Base-by-base conservation (phyloP, 2,888 invertebrate species). In the Papilio elwesi region DNA sequence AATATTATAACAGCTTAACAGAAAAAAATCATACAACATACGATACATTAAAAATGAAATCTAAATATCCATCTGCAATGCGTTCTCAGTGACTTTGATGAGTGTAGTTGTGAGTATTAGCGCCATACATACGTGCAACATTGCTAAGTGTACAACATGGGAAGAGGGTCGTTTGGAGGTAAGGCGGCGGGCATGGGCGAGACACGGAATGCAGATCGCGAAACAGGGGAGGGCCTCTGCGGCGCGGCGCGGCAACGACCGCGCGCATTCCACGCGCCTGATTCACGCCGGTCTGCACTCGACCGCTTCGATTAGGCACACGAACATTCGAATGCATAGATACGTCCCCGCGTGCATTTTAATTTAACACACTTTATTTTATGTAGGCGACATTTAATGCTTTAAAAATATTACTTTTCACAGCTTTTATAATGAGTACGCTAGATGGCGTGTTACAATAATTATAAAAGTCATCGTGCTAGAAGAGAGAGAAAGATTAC, bases 191-290 rank as follows among this genome's bases (percentile, higher is more conserved):
- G 43, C 65, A 71, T 36, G 62, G 79, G 82, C 81, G 85, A 86
- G 82, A 83, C 85, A 79, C 76, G 87, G 87, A 80, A 90, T 88
- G 87, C 80, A 77, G 80, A 81, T 83, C 82, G 82, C 83, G 83
- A 79, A 81, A 80, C 83, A 82, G 79, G 84, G 85, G 43, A 62
- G 59, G 59, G 43, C 59, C 59, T 62, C 83, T 78, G 70, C 63
- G 79, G 77, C 38, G 48, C 55, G 53, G 80, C 81, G 82, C 85
- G 84, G 85, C 86, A 86, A 86, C 85, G 85, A 85, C 81, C 86
- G 87, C 79, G 75, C 76, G 74, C 85, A 84, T 85, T 86, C 84
- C 79, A 78, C 68, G 71, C 75, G 79, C 79, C 79, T 85, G 85
- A 86, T 79, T 86, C 86, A 86, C 79, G 71, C 73, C 68, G 43